Evolutionary conservation across 2,113 vertebrate genomes (phyloP).

Genomic region (Terrapene triunguis): DNA sequence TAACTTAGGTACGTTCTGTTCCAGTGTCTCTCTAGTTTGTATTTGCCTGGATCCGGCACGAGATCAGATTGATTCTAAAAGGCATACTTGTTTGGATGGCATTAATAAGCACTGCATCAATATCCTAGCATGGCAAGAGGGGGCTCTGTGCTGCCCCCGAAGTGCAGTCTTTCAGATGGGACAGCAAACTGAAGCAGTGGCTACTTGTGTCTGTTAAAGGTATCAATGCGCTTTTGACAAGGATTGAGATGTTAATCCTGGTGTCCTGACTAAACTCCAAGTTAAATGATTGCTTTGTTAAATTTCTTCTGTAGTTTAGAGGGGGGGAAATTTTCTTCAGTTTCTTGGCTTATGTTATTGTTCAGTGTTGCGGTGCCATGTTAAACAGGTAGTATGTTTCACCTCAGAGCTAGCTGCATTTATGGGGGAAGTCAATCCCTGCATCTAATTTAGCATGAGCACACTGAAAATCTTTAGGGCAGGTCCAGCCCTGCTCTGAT

Average conservation of each 20-base stretch:
- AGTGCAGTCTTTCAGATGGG: not conserved
- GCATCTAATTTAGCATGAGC: not conserved
- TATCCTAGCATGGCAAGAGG: not conserved
- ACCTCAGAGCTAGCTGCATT: not conserved
- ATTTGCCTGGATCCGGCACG: not conserved
- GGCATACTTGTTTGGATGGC: not conserved
- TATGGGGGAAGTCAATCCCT: not conserved
- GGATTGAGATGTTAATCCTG: not conserved
- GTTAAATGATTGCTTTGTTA: rapidly evolving
- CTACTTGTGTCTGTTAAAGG: not conserved
- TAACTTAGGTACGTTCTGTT: conserved; percentile 30
- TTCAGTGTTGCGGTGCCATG: not conserved
- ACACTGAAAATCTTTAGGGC: rapidly evolving
- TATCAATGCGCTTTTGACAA: rapidly evolving
- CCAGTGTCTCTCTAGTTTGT: not conserved
- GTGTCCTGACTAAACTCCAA: not conserved
- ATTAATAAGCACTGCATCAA: not conserved
- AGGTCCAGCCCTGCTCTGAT: rapidly evolving
- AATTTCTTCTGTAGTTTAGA: rapidly evolving
- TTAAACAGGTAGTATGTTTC: not conserved
- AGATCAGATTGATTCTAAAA: conserved; percentile 6
- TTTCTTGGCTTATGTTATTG: not conserved
- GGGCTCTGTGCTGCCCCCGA: not conserved
- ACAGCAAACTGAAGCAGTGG: not conserved
- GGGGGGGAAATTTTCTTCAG: not conserved